phyloP scores from a whole-genome alignment of 2,113 vertebrate genomes.

The Tragelaphus buxtoni region DNA sequence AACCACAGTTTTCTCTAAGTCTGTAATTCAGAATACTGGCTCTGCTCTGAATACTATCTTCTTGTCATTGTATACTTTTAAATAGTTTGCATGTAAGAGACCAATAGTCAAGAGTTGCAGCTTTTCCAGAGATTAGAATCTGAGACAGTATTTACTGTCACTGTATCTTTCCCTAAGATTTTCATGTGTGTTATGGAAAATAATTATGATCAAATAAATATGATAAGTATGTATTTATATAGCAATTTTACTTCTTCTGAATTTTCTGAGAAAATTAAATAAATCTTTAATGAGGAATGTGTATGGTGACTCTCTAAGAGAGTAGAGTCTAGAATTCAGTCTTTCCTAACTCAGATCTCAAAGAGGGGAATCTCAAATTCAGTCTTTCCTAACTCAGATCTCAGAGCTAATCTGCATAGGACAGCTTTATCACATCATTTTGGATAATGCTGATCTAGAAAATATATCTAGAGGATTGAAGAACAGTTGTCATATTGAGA shows the following conservation, averaged over 20 bases:
- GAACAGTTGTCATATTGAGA: background rate
- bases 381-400: background rate
- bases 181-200: background rate
- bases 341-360: background rate
- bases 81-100: background rate
- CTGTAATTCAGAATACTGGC: background rate
- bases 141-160: background rate
- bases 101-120: background rate
- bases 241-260: background rate
- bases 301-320: background rate
- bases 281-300: background rate
- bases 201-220: background rate
- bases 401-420: background rate
- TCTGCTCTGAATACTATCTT: background rate
- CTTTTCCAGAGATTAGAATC: background rate
- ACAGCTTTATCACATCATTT: background rate
- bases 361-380: background rate
- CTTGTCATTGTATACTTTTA: background rate
- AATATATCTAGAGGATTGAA: background rate
- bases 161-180: background rate
- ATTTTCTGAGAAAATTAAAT: background rate
- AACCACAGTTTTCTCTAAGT: background rate
- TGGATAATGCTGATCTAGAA: background rate
- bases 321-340: background rate
- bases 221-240: background rate